Evolutionary conservation across 2,888 invertebrate species (phyloP).

Genomic region (Phanerotoma sp.): DNA sequence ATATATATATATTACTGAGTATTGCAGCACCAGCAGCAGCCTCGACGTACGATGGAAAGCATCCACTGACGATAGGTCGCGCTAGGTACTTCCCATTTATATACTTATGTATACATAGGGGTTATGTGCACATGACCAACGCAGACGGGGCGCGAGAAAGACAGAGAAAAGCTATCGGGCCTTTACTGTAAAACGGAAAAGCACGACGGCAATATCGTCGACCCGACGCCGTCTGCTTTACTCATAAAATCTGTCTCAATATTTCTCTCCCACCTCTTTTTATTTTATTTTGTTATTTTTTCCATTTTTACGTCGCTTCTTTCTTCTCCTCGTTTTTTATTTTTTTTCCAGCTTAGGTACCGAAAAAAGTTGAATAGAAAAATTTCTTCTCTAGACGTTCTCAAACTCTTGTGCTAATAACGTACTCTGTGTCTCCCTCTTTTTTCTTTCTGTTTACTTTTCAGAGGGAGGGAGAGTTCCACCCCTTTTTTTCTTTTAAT

Average conservation of each 20-base stretch:
- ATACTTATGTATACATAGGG: slow-evolving; percentile 11
- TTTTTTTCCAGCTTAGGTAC: background rate
- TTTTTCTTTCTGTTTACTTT: background rate
- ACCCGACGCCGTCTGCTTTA: slow-evolving; percentile 34
- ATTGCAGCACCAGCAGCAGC: slow-evolving; percentile 10
- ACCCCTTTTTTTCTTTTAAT: background rate
- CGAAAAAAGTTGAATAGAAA: no score
- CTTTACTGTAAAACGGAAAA: slow-evolving; percentile 12
- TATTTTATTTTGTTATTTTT: background rate
- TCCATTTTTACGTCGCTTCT: background rate
- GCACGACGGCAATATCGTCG: slow-evolving; percentile 27
- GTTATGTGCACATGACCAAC: slow-evolving; percentile 32
- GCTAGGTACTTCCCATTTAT: slow-evolving; percentile 5
- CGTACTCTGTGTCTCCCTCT: background rate
- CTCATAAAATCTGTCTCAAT: slow-evolving; percentile 38
- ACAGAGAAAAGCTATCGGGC: background rate
- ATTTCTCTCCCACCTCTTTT: background rate
- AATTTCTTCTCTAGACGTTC: no score
- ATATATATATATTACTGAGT: slow-evolving; percentile 12
- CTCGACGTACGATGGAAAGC: slow-evolving; percentile 10
- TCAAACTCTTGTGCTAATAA: no score
- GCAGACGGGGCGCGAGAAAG: slow-evolving; percentile 37
- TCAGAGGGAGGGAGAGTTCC: no score
- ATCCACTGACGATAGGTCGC: slow-evolving; percentile 12
- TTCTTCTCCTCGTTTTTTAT: background rate